phyloP scores from a whole-genome alignment of 23 tunicate genomes.

The Trididemnum clinides region DNA sequence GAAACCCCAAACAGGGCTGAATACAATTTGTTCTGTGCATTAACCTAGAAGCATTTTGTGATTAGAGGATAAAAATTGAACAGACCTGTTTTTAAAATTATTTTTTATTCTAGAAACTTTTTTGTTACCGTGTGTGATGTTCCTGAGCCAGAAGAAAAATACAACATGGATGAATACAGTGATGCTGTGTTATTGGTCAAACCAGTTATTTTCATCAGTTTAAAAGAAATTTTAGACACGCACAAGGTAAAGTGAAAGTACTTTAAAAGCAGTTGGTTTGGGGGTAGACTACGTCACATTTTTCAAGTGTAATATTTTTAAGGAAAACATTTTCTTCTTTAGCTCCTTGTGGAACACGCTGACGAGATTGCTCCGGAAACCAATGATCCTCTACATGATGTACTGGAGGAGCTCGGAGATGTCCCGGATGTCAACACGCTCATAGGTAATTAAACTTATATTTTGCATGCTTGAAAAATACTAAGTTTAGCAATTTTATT shows the following conservation, averaged over 20 bases:
- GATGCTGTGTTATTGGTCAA: conserved; percentile 91
- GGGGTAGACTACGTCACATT: too few relatives aligned
- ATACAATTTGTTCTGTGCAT: too few relatives aligned
- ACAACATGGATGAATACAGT: conserved; percentile 96
- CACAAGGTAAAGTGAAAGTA: conserved; percentile 86
- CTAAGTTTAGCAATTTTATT: too few relatives aligned
- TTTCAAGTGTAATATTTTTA: too few relatives aligned
- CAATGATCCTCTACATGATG: conserved; percentile 88
- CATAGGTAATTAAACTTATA: conserved; percentile 72
- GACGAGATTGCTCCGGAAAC: conserved; percentile 96
- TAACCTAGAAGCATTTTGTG: too few relatives aligned
- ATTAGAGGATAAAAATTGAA: too few relatives aligned
- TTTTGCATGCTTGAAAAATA: too few relatives aligned
- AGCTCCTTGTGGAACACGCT: conserved; percentile 87
- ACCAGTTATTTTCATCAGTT: conserved; percentile 85
- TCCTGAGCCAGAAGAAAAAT: conserved; percentile 96
- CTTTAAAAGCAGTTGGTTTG: too few relatives aligned
- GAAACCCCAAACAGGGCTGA: too few relatives aligned
- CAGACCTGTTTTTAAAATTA: too few relatives aligned
- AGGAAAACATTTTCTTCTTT: too few relatives aligned
- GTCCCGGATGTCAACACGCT: conserved; percentile 80
- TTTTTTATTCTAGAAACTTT: conserved; percentile 52
- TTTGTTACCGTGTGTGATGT: conserved; percentile 91
- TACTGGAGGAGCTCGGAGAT: conserved; percentile 89
- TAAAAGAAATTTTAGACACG: conserved; percentile 92